Evolutionary conservation across 2,113 vertebrate genomes (phyloP).

Genomic region (Urocynchramus pylzowi): DNA sequence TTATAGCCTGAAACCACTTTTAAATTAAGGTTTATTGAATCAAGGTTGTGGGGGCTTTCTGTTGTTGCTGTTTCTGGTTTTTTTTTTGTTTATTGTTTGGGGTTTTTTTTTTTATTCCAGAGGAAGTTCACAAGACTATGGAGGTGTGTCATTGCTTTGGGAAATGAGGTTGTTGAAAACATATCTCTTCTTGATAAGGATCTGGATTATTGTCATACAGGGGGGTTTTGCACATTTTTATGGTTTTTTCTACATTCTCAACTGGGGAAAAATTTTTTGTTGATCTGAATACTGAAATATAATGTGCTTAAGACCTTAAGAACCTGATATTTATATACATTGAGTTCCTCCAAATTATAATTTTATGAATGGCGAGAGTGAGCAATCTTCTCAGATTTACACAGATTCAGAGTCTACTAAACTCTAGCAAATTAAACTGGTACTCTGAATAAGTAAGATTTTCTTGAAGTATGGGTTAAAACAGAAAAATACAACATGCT

Average conservation of each 20-base stretch:
- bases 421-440: neutral
- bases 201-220: neutral
- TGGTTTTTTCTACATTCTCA: neutral
- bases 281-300: neutral
- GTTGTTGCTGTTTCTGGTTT: neutral
- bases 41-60: neutral
- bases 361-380: neutral
- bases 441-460: neutral
- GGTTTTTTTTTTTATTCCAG: neutral
- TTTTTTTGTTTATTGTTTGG: neutral
- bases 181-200: neutral
- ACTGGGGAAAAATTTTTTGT: neutral
- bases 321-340: neutral
- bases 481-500: neutral
- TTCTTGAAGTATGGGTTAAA: neutral
- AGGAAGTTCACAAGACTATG: neutral
- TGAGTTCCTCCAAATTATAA: neutral
- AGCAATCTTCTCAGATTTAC: neutral
- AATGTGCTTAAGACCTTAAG: neutral
- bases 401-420: neutral
- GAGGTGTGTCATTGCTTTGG: neutral
- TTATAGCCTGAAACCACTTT: neutral
- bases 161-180: neutral
- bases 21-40: neutral
- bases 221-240: rapidly evolving